phyloP scores from a whole-genome alignment of 1,140 invertebrate species.

The Melipona quadrifasciata region DNA sequence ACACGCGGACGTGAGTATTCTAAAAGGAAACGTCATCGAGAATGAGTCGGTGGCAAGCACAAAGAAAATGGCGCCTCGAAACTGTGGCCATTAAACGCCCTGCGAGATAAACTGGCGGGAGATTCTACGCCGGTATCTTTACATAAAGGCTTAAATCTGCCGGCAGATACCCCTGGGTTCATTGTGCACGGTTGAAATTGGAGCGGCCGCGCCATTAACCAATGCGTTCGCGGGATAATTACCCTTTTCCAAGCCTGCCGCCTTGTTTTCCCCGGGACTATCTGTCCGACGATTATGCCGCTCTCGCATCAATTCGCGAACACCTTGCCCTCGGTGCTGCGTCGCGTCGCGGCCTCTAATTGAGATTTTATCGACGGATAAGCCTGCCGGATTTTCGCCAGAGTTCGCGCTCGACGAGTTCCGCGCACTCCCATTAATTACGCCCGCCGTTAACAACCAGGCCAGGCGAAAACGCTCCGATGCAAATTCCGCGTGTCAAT shows the following conservation, averaged over 20 bases:
- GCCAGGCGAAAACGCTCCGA: too few species aligned
- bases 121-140: constrained; percentile 35
- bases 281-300: constrained; percentile 73
- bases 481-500: too few species aligned
- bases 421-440: constrained; percentile 17
- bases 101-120: constrained; percentile 40
- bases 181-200: constrained; percentile 61
- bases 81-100: background rate
- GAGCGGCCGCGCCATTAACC: constrained; percentile 69
- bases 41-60: background rate
- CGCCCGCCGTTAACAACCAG: background rate
- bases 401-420: background rate
- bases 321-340: constrained; percentile 11
- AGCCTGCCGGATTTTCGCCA: constrained; percentile 19
- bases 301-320: constrained; percentile 59
- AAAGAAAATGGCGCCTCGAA: constrained; percentile 7
- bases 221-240: constrained; percentile 66
- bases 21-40: background rate
- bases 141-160: constrained; percentile 61
- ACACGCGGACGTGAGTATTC: background rate
- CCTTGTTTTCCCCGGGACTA: constrained; percentile 69
- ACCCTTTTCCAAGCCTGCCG: constrained; percentile 25
- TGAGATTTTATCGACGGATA: constrained; percentile 59
- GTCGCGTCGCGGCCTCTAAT: constrained; percentile 29
- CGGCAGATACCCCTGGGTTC: constrained; percentile 34